Evolutionary conservation across 2,888 invertebrate species (phyloP), one percentile per base, ranked within the genome.

Genomic region (Meteorus cinctellus): DNA sequence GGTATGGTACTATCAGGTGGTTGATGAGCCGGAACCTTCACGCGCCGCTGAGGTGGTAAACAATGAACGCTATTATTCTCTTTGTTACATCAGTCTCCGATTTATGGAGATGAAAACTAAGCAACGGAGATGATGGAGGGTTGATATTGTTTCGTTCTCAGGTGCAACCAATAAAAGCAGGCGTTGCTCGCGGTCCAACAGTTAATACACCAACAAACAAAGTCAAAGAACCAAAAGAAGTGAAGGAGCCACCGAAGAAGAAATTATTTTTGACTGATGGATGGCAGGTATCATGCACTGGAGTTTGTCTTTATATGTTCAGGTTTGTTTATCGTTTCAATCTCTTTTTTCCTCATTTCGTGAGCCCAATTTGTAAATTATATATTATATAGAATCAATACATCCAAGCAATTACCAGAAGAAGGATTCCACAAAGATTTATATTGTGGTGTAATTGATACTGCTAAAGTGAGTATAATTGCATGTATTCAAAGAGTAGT

Each of bases 1-100:
- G 41, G 92, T 97, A 82, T 96, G 96, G 96, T 97, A 95, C 89
- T 96, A 96, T 86, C 97, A 97, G 90, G 96, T 96, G 78, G 94
- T 95, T 68, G 95, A 95, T 81, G 96, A 96, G 83, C 91, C 92
- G 0, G 93, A 94, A 80, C 82, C 84, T 0, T 83, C 86, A n/a
- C 87, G 87, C 16, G 82, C 87, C 1, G 72, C 81, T 8, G 91
- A 91, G 73, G 86, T 82, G 81, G 91, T 91, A 84, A 55, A 55
- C 4, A 55, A 55, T 55, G 6, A n/a, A 48, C 16, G n/a, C 4
- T 5, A 16, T n/a, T 24, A 34, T 19, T 1, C 41, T 41, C 12
- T 29, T n/a, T 34, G 14, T 16, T 36, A 24, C 5, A 19, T 51
- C 12, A 10, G 5, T 14, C 31, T 34, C 31, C 14, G 29, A n/a